Base-by-base conservation (phyloP, 2,888 invertebrate species). In the Agriopis leucophaearia region DNA sequence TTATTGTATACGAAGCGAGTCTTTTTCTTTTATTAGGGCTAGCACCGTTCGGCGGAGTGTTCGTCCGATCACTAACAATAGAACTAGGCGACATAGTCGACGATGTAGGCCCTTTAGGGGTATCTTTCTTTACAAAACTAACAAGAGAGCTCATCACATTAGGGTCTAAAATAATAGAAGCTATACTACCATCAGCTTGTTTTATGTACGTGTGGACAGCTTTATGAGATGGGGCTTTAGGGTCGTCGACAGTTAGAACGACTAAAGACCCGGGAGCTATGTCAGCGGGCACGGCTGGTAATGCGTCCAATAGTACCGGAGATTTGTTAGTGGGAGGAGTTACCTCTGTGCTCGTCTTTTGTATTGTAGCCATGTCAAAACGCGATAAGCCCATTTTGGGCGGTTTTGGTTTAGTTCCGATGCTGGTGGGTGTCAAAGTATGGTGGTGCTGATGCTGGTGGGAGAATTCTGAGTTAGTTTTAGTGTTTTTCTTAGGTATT, bases 161-260 rank as follows among this genome's bases (percentile, higher is more conserved):
- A 0, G 89, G 71, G 0, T 92, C 90, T 9, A 94, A 80, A 6
- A 89, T 86, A 0, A 93, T 85, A 0, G 93, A 92, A 0, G 89
- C 87, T 5, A 94, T 70, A 59, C 83, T 81, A 0, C 91, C 92
- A 0, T 82, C 84, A 0, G 85, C 88, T 5, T 87, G 82, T 0
- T 92, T 88, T 59, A 93, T 88, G 69, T 93, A 94, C 0, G 93
- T 93, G 62, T 94, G 94, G 0, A 93, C 74, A 88, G 92, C 91
- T 67, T 92, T 92, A 73, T 91, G 91, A 0, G 90, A 80, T 0
- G 94, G 91, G 0, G 89, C 88, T 36, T 84, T 82, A 0, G 94
- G 93, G 71, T 93, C 92, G 55, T 90, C 86, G 0, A 92, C 92
- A 0, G 92, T 88, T 1, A 94, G 71, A 0, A 93, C 91, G 0